Evolutionary conservation across 2,797 vertebrate genomes (phyloP).

Genomic region (Lutjanus campechanus): DNA sequence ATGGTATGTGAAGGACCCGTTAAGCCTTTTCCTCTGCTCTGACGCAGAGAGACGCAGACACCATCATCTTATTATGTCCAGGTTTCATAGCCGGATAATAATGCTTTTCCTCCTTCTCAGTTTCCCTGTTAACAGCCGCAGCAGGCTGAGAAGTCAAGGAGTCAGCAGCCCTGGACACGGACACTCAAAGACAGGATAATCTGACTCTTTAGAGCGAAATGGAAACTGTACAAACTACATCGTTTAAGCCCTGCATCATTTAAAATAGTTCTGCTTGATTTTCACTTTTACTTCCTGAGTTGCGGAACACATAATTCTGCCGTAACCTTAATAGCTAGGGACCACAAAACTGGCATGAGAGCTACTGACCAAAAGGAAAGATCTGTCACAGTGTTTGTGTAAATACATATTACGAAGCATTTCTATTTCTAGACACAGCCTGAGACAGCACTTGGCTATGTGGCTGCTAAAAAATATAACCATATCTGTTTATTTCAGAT

Average conservation of each 20-base stretch:
- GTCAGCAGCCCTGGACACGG: conserved; percentile 34
- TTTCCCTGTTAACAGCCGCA: conserved; percentile 16
- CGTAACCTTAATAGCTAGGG: conserved; percentile 9
- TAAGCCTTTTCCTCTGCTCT: neutral
- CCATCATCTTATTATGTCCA: conserved; percentile 5
- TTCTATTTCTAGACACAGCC: conserved; percentile 10
- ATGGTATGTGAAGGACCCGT: neutral
- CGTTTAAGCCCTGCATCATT: conserved; percentile 23
- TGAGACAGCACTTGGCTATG: neutral
- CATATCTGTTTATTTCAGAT: conserved; percentile 11
- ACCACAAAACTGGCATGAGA: conserved; percentile 10
- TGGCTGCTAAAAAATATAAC: conserved; percentile 1
- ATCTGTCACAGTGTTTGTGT: neutral
- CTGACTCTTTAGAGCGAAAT: conserved; percentile 22
- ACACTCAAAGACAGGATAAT: conserved; percentile 35
- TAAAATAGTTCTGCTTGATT: conserved; percentile 29
- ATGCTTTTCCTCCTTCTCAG: conserved; percentile 2
- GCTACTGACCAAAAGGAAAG: conserved; percentile 6
- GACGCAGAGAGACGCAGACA: conserved; percentile 30
- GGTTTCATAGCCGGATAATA: neutral
- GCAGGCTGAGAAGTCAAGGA: conserved; percentile 16
- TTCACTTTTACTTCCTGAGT: conserved; percentile 36
- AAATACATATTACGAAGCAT: conserved; percentile 13
- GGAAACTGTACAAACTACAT: conserved; percentile 14
- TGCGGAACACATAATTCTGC: conserved; percentile 32